Percentiles rank a stretch among this genome's conserved stretches.
These are phyloP conservation scores for Agrotis segetum DNA, from an alignment of 2,888 invertebrate genomes.

Conservation along the genomic window DNA sequence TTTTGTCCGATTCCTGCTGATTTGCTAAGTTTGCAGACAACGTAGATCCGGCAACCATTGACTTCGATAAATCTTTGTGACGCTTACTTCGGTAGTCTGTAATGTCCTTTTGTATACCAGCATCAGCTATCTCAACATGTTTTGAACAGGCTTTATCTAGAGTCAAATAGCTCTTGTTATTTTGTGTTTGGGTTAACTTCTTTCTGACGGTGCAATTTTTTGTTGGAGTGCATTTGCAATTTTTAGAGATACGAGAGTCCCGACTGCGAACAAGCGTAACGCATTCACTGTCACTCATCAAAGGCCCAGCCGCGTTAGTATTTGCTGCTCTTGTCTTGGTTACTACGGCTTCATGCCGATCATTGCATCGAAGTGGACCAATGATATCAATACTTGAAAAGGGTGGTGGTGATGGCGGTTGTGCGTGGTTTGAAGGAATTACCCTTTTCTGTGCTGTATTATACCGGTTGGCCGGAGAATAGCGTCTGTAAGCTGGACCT, in stretches of 20 bases:
- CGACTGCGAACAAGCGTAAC: slow-evolving; percentile 76
- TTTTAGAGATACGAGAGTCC: slow-evolving; percentile 54
- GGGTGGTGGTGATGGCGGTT: too few relatives aligned
- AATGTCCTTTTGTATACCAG: slow-evolving; percentile 69
- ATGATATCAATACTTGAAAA: slow-evolving; percentile 60
- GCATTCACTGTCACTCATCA: slow-evolving; percentile 74
- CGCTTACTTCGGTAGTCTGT: not conserved
- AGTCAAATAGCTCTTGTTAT: slow-evolving; percentile 48
- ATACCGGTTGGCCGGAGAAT: slow-evolving; percentile 65
- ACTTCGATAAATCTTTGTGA: not conserved
- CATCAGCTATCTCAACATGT: slow-evolving; percentile 63
- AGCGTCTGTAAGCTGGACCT: slow-evolving; percentile 38
- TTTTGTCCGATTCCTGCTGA: not conserved
- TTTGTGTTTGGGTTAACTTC: slow-evolving; percentile 73
- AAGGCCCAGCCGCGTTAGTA: slow-evolving; percentile 68
- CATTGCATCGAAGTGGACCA: slow-evolving; percentile 49
- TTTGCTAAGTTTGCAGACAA: not conserved
- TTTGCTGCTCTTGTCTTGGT: slow-evolving; percentile 70
- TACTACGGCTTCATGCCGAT: slow-evolving; percentile 69
- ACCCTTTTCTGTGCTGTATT: slow-evolving; percentile 72
- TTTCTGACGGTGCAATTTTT: slow-evolving; percentile 53
- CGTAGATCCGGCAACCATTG: slow-evolving; percentile 8
- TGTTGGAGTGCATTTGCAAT: slow-evolving; percentile 68
- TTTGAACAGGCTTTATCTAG: slow-evolving; percentile 77
- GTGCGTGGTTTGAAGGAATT: slow-evolving; percentile 61